Conservation (phyloP, 2,888 invertebrate genomes). For the Drosophila kambysellisi region DNA sequence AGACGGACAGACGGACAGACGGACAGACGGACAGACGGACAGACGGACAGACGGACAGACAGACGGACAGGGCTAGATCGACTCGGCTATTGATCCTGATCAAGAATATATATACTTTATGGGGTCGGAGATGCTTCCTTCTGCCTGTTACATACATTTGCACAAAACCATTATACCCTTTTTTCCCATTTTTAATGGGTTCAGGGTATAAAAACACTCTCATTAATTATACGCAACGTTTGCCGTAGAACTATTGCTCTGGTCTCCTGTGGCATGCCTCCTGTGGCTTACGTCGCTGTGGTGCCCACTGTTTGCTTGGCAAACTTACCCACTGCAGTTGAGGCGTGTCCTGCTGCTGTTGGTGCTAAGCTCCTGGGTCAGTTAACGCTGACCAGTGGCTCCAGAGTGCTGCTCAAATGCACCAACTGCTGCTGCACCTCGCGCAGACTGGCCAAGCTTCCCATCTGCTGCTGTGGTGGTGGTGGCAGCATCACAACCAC, state of each 20-base stretch:
- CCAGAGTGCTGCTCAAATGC: constrained; percentile 73
- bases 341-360: constrained; percentile 18
- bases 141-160: too few species aligned
- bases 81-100: too few species aligned
- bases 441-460: constrained; percentile 68
- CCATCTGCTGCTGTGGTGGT: constrained; percentile 61
- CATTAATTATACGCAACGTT: constrained; percentile 73
- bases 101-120: too few species aligned
- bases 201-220: constrained; percentile 44
- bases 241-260: constrained; percentile 8
- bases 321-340: constrained; percentile 53
- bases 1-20: too few species aligned
- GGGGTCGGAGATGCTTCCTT: too few species aligned
- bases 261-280: constrained; percentile 35
- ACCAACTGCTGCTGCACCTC: constrained; percentile 75
- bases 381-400: constrained; percentile 83
- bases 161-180: too few species aligned
- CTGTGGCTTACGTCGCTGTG: constrained; percentile 69
- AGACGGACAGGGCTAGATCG: too few species aligned
- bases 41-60: too few species aligned
- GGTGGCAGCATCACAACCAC: constrained; percentile 79
- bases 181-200: too few species aligned
- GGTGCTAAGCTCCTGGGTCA: constrained; percentile 74
- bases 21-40: too few species aligned
- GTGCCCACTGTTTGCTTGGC: constrained; percentile 61